Evolutionary conservation across 2,113 vertebrate genomes (phyloP), one percentile per base, ranked within the genome.

Genomic region (Perccottus glenii): DNA sequence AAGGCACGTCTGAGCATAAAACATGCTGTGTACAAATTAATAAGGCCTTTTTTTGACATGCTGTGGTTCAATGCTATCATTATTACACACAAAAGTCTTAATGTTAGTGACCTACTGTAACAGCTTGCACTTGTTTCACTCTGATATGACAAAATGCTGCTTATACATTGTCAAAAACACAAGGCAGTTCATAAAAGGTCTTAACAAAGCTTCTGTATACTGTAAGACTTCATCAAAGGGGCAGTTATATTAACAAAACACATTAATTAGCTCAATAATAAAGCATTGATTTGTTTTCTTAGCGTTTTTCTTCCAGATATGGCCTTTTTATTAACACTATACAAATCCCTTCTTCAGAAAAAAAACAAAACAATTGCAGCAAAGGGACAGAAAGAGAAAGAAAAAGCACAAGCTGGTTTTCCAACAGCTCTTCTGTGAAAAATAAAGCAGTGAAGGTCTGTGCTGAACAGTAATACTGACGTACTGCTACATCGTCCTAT

Each of bases 1-100:
- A 89, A 89, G 87, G 85, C 84, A 87, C 82, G 59, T 72, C 59
- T 51, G 43, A 71, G 56, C 14, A 4, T 77, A 51, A 15, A 76
- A 59, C 16, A 38, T 11, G 52, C 50, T 46, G 19, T 50, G 19
- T 9, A 19, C 40, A 15, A 5, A 9, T 15, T 53, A 11, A 40
- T 71, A 81, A 85, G 64, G 68, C 73, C 67, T 78, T 82, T 62
- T 7, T 61, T 60, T 60, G 16, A 46, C 43, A 47, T 53, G 56
- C 16, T 73, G 43, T 60, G 44, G 48, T 64, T 61, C n/a, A 55
- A 38, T 55, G 52, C 36, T 40, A 8, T 40, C 8, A 40, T 27
- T 27, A 27, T 27, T 27, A 27, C 35, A 44, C 32, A 36, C 57
- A 50, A 43, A 60, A 56, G 38, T 36, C 52, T 55, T 27, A 27